Base-by-base conservation (phyloP, 2,113 vertebrate genomes). In the Oncorhynchus clarkii region DNA sequence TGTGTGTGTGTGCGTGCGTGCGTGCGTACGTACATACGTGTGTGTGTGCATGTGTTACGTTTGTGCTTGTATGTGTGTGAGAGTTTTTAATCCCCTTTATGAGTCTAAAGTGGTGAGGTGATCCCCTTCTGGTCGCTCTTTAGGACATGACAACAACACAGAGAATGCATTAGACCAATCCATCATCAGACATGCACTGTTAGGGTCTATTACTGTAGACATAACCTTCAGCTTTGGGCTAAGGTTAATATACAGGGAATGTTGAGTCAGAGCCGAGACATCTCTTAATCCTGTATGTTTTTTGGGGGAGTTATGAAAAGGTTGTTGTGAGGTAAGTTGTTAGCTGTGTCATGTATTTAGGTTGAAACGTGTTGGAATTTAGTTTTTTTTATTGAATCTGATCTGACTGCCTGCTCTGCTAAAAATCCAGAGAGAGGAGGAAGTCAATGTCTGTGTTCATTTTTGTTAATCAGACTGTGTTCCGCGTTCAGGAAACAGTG, bases 101-200 rank as follows among this genome's bases (percentile, higher is more conserved):
- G 27, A 77, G 71, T 45, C 51, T 78, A 26, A 66, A 77, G 45
- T 22, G 70, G 24, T 26, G 20, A 51, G 70, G 13, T 31, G 29
- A 16, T 67, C 65, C 60, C 78, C 65, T 51, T 73, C 71, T 78
- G 71, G 68, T 67, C 72, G 26, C 71, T 72, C 29, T 68, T 49
- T 16, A 54, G 51, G 66, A 75, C 54, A 67, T 59, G 73, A 77
- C 39, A 80, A 67, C 75, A 78, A 70, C 76, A n/a, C 49, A 49
- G 48, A 49, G 34, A 78, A 78, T 74, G 26, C 57, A 80, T 85
- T 80, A 74, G 66, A 78, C 82, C 75, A 77, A 78, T 76, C 76
- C 78, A 78, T 85, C 79, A 77, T 76, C 65, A 76, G 62, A 78
- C 16, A 68, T 24, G 5, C 65, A 20, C n/a, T 59, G 27, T 65